A percentile compares a stretch with the other conserved stretches of the same genome.
These are phyloP conservation scores for Graphium colonna DNA, from an alignment of 2,888 invertebrate genomes.

Conservation along the genomic window DNA sequence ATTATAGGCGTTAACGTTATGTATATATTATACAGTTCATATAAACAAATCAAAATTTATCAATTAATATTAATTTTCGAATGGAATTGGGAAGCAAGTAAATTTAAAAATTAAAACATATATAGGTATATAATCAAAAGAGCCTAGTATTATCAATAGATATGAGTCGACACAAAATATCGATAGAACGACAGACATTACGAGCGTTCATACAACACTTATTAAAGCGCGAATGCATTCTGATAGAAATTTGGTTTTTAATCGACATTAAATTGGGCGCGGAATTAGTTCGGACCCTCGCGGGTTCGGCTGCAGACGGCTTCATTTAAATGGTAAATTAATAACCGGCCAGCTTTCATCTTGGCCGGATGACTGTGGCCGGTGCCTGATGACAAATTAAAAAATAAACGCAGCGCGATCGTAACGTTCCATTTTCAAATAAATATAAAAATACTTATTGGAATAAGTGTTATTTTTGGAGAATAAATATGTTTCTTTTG, in stretches of 20 bases:
- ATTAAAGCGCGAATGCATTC: conserved; percentile 66
- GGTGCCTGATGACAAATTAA: background rate
- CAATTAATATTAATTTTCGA: no score
- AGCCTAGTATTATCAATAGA: no score
- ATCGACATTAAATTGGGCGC: conserved; percentile 79
- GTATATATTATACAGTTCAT: no score
- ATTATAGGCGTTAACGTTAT: no score
- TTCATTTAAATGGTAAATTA: conserved; percentile 67
- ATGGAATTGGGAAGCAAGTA: no score
- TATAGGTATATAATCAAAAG: no score
- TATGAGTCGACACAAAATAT: conserved; percentile 32
- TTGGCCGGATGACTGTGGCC: conserved; percentile 6
- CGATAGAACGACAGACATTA: conserved; percentile 33
- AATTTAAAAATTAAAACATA: no score
- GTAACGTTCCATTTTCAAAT: background rate
- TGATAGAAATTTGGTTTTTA: conserved; percentile 76
- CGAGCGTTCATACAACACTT: conserved; percentile 42
- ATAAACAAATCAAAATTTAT: no score
- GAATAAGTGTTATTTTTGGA: conserved; percentile 8
- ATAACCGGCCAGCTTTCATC: conserved; percentile 32
- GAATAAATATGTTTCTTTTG: conserved; percentile 20
- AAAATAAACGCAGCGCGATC: background rate
- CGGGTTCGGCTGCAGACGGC: conserved; percentile 49
- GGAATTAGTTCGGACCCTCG: conserved; percentile 72
- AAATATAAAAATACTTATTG: background rate